A percentile compares a stretch with the other conserved stretches of the same genome.
Conservation (phyloP, 2,888 invertebrate genomes). For the Saturnia pavonia region DNA sequence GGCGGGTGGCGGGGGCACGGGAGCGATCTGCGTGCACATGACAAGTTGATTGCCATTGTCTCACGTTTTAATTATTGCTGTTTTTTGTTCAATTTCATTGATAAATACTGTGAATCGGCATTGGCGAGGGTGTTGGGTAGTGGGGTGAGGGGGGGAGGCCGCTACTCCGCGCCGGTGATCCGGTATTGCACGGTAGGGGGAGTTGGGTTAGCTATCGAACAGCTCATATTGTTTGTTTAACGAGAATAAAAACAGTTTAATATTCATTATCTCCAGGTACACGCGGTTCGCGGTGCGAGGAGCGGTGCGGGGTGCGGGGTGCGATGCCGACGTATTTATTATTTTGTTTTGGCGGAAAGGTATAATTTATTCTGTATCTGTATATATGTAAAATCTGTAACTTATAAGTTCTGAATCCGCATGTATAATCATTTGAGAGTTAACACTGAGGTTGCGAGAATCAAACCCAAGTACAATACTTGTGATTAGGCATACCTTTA, state of each 20-base stretch:
- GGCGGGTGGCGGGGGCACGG: slow-evolving; percentile 29
- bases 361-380: no score
- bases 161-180: no score
- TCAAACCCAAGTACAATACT: no score
- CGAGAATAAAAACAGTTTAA: background rate
- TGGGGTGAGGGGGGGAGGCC: background rate
- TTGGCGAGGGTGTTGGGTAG: no score
- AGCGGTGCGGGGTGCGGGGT: background rate
- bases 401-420: no score
- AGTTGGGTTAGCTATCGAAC: background rate
- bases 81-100: slow-evolving; percentile 4
- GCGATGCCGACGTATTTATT: background rate
- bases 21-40: slow-evolving; percentile 25
- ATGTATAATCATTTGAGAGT: no score
- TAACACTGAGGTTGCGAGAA: no score
- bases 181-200: background rate
- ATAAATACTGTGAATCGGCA: background rate
- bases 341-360: no score
- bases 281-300: background rate
- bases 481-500: no score
- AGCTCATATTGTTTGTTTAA: background rate
- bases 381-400: no score
- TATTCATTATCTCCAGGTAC: background rate
- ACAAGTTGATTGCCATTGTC: slow-evolving; percentile 28
- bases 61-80: slow-evolving; percentile 40